Percentiles rank a stretch among this genome's conserved stretches.
Conservation (phyloP, 1,140 invertebrate species). For the Asbolus verrucosus region DNA sequence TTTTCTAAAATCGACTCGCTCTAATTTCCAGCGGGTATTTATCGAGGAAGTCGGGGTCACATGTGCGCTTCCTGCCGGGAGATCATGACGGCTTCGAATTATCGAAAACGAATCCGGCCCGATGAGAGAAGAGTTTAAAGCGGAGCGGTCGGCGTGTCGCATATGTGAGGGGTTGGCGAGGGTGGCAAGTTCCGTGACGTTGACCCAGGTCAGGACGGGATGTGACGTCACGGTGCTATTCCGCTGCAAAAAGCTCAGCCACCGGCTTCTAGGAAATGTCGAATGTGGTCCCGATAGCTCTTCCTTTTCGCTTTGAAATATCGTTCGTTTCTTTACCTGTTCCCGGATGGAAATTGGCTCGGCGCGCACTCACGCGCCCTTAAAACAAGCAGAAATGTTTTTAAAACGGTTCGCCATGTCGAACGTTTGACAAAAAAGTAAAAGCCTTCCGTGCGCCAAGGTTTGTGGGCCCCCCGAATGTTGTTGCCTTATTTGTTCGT, state of each 20-base stretch:
- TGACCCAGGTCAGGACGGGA: slow-evolving; percentile 44
- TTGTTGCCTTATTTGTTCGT: no score
- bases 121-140: slow-evolving; percentile 7
- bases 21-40: no score
- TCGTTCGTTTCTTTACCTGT: background rate
- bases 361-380: no score
- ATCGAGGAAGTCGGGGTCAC: no score
- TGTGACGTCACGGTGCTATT: slow-evolving; percentile 41
- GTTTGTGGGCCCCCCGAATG: no score
- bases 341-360: background rate
- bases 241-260: slow-evolving; percentile 19
- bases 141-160: slow-evolving; percentile 7
- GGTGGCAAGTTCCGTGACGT: slow-evolving; percentile 33
- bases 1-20: no score
- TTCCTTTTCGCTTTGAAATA: slow-evolving; percentile 18
- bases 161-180: slow-evolving; percentile 11
- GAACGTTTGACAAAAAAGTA: no score
- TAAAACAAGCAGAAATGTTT: no score
- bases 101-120: background rate
- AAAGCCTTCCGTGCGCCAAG: no score
- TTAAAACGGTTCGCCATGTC: no score
- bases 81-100: slow-evolving; percentile 10
- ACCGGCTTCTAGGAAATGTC: slow-evolving; percentile 23
- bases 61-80: no score
- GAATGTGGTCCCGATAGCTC: slow-evolving; percentile 5